Evolutionary conservation across 2,888 invertebrate genomes (phyloP).

Genomic region (Patella pellucida): DNA sequence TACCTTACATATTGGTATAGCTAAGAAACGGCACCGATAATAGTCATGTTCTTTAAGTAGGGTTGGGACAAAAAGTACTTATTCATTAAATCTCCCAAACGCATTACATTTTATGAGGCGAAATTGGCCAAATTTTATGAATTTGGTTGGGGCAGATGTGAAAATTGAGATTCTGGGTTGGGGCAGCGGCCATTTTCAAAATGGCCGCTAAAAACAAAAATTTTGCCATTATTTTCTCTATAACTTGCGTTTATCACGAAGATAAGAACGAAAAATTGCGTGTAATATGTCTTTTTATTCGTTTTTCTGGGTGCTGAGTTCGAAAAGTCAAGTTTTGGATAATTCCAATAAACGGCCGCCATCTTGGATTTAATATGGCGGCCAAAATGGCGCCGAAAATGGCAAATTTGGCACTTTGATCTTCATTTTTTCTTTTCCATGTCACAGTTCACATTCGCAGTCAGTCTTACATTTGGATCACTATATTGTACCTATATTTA

Average conservation of each 20-base stretch:
- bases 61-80: neutral
- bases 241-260: neutral
- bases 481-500: too few relatives aligned
- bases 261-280: neutral
- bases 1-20: too few relatives aligned
- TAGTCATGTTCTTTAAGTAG: neutral
- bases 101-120: neutral
- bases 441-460: too few relatives aligned
- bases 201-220: neutral
- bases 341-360: neutral
- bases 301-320: neutral
- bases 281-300: neutral
- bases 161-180: neutral
- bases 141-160: neutral
- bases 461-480: too few relatives aligned
- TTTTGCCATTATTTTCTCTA: too few relatives aligned
- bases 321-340: neutral
- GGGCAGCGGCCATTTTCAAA: constrained; percentile 6
- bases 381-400: constrained; percentile 9
- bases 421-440: too few relatives aligned
- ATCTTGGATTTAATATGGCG: neutral
- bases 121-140: neutral
- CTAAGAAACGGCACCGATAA: too few relatives aligned
- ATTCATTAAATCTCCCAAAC: neutral
- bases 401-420: neutral